Base-by-base conservation (phyloP, 92 coral and sea anemone genomes). In the Epizoanthus scotinus region DNA sequence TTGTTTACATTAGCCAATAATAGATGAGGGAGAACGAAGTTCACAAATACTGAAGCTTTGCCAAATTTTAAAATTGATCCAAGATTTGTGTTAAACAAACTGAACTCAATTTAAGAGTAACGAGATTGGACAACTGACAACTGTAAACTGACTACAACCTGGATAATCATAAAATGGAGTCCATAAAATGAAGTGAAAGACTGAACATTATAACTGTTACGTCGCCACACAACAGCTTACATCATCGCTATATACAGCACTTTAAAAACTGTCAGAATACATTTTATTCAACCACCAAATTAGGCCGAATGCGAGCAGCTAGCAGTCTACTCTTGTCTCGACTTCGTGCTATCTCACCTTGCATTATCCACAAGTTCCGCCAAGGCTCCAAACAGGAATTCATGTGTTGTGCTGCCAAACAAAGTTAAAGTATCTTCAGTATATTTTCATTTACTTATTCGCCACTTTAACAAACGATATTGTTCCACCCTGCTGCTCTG, bases 281-380 rank as follows among this genome's bases (percentile, higher is more conserved):
- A 49, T 63, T 28, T 28, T 8, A 55, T 26, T 52, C 24, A 81
- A 73, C 42, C 57, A 38, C 58, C 44, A 47, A 17, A 28, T 63
- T 53, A 53, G 14, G 13, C 20, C 6, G 57, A 69, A 47, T 61
- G 28, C 55, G 17, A 17, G 21, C 52, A 18, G 28, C 55, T 9
- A 17, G 21, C 52, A 18, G 55, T 14, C 36, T 24, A 24, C 70
- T 15, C 34, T 57, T 63, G 55, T 15, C 34, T 44, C 50, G 55
- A 82, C 62, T 22, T 2, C 60, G 12, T n/a, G 24, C 24, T 3
- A 3, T 54, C 87, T 56, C 88, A 95, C 99, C 99, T 91, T 24
- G 98, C 98, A 71, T 95, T 95, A 57, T 95, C 99, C 18, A 95
- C 98, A 61, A 95, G 86, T 61, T 95, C 99, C 0, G 99, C 99